Conservation (phyloP, 2,888 invertebrate genomes). For the Luperina nickerlii region DNA sequence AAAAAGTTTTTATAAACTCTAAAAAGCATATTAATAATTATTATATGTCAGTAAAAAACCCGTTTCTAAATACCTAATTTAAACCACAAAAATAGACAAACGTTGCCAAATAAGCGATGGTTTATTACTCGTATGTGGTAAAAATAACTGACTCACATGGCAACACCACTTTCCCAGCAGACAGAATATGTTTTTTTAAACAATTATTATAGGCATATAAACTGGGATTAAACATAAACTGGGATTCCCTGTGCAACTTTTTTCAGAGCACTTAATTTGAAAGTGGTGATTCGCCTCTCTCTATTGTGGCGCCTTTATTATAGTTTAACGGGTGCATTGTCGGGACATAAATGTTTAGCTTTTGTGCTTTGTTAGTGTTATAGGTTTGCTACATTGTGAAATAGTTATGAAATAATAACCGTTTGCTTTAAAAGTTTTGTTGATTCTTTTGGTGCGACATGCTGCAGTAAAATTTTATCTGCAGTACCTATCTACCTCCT, state of each 20-base stretch:
- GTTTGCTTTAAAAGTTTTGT: background rate
- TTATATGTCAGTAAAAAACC: background rate
- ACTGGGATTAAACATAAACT: too few relatives aligned
- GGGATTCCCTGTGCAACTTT: slow-evolving; percentile 14
- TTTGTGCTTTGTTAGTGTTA: slow-evolving; percentile 22
- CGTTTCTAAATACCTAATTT: slow-evolving; percentile 5
- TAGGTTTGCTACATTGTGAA: slow-evolving; percentile 6
- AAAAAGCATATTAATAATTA: background rate
- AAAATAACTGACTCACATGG: slow-evolving; percentile 6
- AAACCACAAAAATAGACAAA: slow-evolving; percentile 20
- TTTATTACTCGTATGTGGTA: slow-evolving; percentile 11
- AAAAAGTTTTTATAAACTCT: background rate
- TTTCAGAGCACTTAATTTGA: slow-evolving; percentile 20
- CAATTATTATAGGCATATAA: slow-evolving; percentile 11
- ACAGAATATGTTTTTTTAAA: slow-evolving; percentile 11
- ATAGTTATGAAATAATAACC: slow-evolving; percentile 46
- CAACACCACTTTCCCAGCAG: slow-evolving; percentile 4
- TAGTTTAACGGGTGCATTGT: slow-evolving; percentile 23
- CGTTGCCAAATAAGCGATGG: slow-evolving; percentile 36
- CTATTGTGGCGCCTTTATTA: slow-evolving; percentile 18
- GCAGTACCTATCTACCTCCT: background rate
- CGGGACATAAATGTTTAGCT: slow-evolving; percentile 19
- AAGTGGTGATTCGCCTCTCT: slow-evolving; percentile 17
- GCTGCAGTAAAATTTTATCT: slow-evolving; percentile 12
- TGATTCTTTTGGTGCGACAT: slow-evolving; percentile 7